Evolutionary conservation across 2,888 invertebrate species (phyloP).

Genomic region (Glyphotaelius pellucidus): DNA sequence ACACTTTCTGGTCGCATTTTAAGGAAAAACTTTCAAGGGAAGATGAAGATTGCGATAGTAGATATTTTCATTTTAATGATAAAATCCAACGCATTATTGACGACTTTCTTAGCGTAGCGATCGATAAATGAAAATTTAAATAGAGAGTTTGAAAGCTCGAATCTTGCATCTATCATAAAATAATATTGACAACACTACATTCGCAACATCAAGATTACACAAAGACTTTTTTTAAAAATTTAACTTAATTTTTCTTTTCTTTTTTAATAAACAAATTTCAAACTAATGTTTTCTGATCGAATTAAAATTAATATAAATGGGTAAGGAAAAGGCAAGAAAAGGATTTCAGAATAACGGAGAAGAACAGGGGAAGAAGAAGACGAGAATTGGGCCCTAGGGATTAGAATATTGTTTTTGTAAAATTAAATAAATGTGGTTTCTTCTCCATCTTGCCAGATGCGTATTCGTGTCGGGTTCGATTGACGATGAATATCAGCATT

Average conservation of each 20-base stretch:
- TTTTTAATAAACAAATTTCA: background rate
- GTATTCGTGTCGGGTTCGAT: background rate
- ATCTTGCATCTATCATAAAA: background rate
- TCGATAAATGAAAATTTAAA: background rate
- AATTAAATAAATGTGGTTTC: background rate
- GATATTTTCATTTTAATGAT: background rate
- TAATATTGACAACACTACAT: background rate
- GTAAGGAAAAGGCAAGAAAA: no score
- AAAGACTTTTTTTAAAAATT: no score
- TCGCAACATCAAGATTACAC: no score
- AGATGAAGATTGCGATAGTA: background rate
- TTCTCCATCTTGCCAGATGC: background rate
- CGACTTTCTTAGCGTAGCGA: background rate
- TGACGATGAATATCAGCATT: background rate
- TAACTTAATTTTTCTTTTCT: no score
- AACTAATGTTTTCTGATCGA: no score
- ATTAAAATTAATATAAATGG: no score
- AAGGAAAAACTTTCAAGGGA: background rate
- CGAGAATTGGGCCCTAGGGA: background rate
- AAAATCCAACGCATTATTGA: background rate
- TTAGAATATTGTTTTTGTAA: background rate
- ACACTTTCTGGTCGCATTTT: conserved; percentile 34
- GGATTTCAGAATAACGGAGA: background rate
- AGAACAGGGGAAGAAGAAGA: background rate
- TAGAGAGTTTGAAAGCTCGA: background rate